phyloP scores from a whole-genome alignment of 2,888 invertebrate genomes.

The Stenodema calcarata region DNA sequence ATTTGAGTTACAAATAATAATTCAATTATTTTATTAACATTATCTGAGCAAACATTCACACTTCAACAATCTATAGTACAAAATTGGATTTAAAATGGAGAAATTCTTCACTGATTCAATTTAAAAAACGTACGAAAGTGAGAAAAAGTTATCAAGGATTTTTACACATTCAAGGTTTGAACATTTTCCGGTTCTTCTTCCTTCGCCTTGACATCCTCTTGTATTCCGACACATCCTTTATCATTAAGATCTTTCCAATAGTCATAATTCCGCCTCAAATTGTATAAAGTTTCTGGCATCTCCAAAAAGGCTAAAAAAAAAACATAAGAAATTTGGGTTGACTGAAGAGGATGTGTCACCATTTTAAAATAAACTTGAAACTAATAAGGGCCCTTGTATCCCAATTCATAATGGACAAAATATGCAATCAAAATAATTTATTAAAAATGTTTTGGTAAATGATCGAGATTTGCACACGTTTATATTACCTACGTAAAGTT shows the following conservation, averaged over 20 bases:
- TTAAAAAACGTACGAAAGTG: not conserved
- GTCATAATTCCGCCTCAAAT: slow-evolving; percentile 84
- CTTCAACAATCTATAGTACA: not conserved
- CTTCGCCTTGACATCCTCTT: slow-evolving; percentile 22
- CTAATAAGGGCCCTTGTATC: no score
- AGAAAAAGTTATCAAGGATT: not conserved
- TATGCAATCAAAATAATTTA: no score
- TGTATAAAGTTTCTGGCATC: slow-evolving; percentile 86
- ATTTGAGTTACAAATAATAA: not conserved
- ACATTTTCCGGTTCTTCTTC: not conserved
- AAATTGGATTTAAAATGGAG: not conserved
- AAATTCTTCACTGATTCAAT: not conserved
- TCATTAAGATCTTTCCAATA: slow-evolving; percentile 80
- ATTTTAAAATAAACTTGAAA: no score
- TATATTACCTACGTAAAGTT: no score
- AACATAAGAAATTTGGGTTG: slow-evolving; percentile 17
- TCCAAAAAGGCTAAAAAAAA: slow-evolving; percentile 80
- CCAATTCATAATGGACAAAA: no score
- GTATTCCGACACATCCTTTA: slow-evolving; percentile 57
- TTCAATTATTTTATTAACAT: not conserved
- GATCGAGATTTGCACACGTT: no score
- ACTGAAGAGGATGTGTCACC: no score
- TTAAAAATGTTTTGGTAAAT: no score
- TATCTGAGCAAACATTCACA: not conserved
- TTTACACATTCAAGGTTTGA: not conserved